Evolutionary conservation across 2,888 invertebrate genomes (phyloP).

Genomic region (Cloeon dipterum): DNA sequence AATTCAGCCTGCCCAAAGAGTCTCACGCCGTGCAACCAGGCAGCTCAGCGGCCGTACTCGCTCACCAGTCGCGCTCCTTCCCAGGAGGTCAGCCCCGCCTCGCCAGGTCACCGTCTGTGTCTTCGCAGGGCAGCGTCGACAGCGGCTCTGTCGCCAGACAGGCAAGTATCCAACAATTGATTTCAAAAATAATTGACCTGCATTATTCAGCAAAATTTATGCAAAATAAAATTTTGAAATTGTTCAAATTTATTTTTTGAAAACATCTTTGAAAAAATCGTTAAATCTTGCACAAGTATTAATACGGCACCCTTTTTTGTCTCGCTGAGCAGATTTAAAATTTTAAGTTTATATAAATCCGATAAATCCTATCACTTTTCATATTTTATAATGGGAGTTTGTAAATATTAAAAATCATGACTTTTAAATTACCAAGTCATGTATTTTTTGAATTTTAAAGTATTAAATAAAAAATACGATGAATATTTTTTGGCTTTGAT

Average conservation of each 20-base stretch:
- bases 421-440: too few relatives aligned
- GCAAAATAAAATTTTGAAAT: background rate
- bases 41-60: constrained; percentile 18
- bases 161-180: constrained; percentile 10
- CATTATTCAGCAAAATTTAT: constrained; percentile 2
- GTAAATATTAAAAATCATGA: too few relatives aligned
- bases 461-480: too few relatives aligned
- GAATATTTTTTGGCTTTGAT: too few relatives aligned
- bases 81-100: constrained; percentile 32
- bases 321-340: too few relatives aligned
- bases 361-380: too few relatives aligned
- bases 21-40: constrained; percentile 36
- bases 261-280: background rate
- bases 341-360: too few relatives aligned
- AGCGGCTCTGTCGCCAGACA: constrained; percentile 37
- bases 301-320: too few relatives aligned
- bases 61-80: constrained; percentile 43
- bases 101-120: constrained; percentile 55
- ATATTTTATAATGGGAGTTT: too few relatives aligned
- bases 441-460: too few relatives aligned
- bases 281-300: too few relatives aligned
- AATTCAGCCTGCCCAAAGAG: constrained; percentile 38
- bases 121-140: constrained; percentile 63
- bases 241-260: background rate
- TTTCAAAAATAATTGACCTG: background rate